Evolutionary conservation across 2,113 vertebrate species (phyloP), one percentile per base, ranked within the genome.

Genomic region (Thomomys bottae): DNA sequence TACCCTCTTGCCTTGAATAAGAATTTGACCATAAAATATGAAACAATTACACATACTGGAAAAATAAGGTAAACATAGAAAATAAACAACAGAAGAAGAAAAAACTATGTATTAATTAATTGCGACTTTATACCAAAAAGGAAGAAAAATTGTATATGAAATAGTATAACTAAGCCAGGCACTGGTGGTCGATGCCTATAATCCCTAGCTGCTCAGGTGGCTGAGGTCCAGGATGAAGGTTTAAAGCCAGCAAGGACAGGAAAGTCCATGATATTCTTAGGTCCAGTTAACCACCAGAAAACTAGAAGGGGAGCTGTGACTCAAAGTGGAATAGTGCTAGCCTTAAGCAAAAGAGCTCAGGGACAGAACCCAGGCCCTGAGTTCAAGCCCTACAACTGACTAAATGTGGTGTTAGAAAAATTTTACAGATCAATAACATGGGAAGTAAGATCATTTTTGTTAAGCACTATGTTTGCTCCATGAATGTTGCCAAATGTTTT

Each of bases 1-100:
- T 63, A 90, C 63, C n/a, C 20, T 91, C 49, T 87, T 79, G 24
- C 5, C 42, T 87, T 92, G 88, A 94, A 63, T 36, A 87, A 45
- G 9, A 75, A 23, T 57, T 8, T n/a, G 6, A 86, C 81, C 11
- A 36, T 18, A 49, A 92, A 1, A 71, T 17, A 83, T 24, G 17
- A 93, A 95, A 75, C 30, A 90, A 71, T 6, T 26, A 8, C 68
- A 94, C 34, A 89, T 72, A 61, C 15, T 57, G 14, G 42, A 80
- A 90, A 92, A 84, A 54, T 54, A 54, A 54, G 49, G 49, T 68
- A 26, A 82, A 61, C 24, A 66, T 24, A 75, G 15, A 66, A 23
- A 42, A 11, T 17, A 81, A 87, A 54, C 14, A 87, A 40, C 5
- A 38, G 8, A 36, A 23, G 18, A 17, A 15, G 17, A 54, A 54